Conservation (phyloP, 2,797 vertebrate species). For the Coendou prehensilis region DNA sequence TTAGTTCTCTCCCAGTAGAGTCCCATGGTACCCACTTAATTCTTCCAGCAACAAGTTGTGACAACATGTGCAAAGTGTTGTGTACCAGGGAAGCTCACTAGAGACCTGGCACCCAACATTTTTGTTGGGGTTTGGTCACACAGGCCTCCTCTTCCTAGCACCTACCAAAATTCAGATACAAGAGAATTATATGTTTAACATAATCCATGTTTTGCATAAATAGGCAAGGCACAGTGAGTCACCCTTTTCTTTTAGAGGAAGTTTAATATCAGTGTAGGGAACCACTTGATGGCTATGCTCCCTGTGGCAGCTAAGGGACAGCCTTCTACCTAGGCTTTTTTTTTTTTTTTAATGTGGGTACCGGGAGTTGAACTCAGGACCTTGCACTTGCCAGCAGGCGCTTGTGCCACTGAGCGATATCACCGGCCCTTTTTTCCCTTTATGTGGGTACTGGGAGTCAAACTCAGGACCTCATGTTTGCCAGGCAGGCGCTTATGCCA, state of each 20-base stretch:
- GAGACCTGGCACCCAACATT: not conserved
- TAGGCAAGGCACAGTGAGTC: not conserved
- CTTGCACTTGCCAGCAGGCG: too few species aligned
- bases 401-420: too few species aligned
- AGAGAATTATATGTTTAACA: constrained; percentile 14
- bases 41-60: not conserved
- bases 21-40: not conserved
- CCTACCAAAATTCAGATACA: not conserved
- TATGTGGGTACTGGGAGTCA: too few species aligned
- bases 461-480: too few species aligned
- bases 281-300: not conserved
- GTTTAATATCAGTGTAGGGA: not conserved
- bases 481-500: too few species aligned
- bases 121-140: not conserved
- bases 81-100: not conserved
- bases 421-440: too few species aligned
- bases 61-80: not conserved
- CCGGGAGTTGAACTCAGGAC: too few species aligned
- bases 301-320: not conserved
- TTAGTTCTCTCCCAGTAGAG: not conserved
- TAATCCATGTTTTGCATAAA: not conserved
- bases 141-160: not conserved
- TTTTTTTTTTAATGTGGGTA: not conserved
- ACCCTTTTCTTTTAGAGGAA: not conserved
- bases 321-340: not conserved